Evolutionary conservation across 2,888 invertebrate species (phyloP), one percentile per base, ranked within the genome.

Genomic region (Phasia obesa): DNA sequence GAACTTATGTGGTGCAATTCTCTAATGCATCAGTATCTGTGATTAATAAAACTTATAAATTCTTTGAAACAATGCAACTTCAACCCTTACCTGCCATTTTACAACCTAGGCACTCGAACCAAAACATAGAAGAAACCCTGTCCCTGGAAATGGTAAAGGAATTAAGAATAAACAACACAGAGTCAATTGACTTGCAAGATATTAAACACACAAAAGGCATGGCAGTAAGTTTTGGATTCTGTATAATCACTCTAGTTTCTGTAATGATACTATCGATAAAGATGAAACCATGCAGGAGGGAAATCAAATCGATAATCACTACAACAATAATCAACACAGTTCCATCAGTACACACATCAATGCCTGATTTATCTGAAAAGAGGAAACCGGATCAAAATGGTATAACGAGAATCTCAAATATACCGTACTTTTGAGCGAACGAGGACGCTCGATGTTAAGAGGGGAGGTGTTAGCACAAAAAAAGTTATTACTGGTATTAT

Each of bases 1-100:
- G n/a, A n/a, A n/a, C n/a, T n/a, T n/a, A n/a, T n/a, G 6, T 31
- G 17, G 19, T 57, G 35, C 57, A 57, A 27, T 57, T 57, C 35
- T 19, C 31, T 19, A 35, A 35, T 19, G 25, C 4, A 31, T 31
- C 27, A 27, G 7, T 31, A n/a, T n/a, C n/a, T n/a, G n/a, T n/a
- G n/a, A n/a, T n/a, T n/a, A n/a, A n/a, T n/a, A n/a, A n/a, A n/a
- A n/a, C n/a, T n/a, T n/a, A n/a, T n/a, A n/a, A n/a, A n/a, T n/a
- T n/a, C n/a, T 27, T 55, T 7, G 7, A 31, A 5, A 31, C 7
- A 31, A 31, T 4, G 17, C 55, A 55, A 17, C 15, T n/a, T 27
- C 2, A n/a, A 17, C 55, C 27, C 27, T n/a, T 2, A 11, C 57
- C 6, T 27, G 27, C 27, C 6, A 27, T 27, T 27, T 6, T 27